A percentile compares a stretch with the other conserved stretches of the same genome.
Evolutionary conservation across 2,888 invertebrate species (phyloP).

Genomic region (Cosmia trapezina): DNA sequence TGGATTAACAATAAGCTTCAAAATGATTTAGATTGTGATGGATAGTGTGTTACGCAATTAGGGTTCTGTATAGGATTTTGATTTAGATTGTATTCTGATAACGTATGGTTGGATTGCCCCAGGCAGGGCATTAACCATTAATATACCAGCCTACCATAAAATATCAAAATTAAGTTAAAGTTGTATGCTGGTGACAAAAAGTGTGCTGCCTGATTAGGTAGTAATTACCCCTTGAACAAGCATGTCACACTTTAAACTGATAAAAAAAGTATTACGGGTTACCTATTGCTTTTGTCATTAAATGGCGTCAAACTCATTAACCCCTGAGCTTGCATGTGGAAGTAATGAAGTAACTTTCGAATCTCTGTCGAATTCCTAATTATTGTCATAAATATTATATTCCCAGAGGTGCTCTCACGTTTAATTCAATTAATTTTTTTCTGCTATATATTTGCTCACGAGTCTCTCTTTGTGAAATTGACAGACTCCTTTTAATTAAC

Average conservation of each 20-base stretch:
- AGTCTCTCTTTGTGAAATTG: background rate
- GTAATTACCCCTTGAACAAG: background rate
- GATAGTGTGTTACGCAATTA: background rate
- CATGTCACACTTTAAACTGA: conserved; percentile 18
- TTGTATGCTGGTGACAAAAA: background rate
- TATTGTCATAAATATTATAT: background rate
- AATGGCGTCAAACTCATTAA: conserved; percentile 32
- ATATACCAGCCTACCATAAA: background rate
- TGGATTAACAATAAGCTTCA: no score
- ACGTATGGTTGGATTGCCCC: background rate
- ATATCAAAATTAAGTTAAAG: background rate
- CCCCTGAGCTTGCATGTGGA: background rate
- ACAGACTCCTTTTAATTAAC: background rate
- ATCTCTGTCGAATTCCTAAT: background rate
- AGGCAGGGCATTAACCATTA: background rate
- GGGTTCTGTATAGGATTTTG: background rate
- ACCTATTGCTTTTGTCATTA: conserved; percentile 16
- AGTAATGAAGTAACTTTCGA: background rate
- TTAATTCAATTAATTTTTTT: background rate
- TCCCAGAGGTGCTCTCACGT: no score
- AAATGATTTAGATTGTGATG: no score
- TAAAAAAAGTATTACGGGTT: conserved; percentile 47
- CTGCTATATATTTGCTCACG: background rate
- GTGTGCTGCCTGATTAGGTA: background rate
- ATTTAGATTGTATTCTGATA: background rate